Conservation (phyloP, 2,113 vertebrate genomes). For the Cephalophus harveyi region DNA sequence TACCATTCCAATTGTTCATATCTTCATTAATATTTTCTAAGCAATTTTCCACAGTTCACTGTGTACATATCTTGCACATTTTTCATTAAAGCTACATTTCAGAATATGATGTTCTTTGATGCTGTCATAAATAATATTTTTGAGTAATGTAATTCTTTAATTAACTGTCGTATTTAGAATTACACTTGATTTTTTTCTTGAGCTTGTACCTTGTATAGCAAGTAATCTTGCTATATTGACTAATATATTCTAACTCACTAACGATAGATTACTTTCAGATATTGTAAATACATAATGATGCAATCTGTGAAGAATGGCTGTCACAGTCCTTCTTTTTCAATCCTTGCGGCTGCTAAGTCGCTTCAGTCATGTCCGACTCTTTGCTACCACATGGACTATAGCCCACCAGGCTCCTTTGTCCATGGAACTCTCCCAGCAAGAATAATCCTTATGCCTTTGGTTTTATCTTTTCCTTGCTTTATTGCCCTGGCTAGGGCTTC, state of each 20-base stretch:
- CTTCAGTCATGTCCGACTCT: not conserved
- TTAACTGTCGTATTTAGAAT: not conserved
- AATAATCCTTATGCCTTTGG: not conserved
- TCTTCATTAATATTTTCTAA: not conserved
- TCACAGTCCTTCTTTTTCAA: not conserved
- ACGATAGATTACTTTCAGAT: not conserved
- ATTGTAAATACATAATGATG: not conserved
- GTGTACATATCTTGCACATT: not conserved
- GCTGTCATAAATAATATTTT: not conserved
- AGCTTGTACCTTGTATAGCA: not conserved
- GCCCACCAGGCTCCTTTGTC: not conserved
- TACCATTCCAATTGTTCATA: not conserved
- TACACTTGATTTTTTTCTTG: not conserved
- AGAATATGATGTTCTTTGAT: not conserved
- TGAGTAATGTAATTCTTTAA: not conserved
- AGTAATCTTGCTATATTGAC: not conserved
- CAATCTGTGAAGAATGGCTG: not conserved
- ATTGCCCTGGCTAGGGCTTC: not conserved
- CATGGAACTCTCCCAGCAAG: not conserved
- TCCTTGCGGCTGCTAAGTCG: not conserved
- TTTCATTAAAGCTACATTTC: slow-evolving; percentile 19
- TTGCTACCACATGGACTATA: not conserved
- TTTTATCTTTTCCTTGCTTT: not conserved
- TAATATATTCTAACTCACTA: not conserved
- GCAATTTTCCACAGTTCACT: not conserved